A percentile compares a stretch with the other conserved stretches of the same genome.
phyloP scores from a whole-genome alignment of 2,888 invertebrate species.

The Harpalus rufipes region DNA sequence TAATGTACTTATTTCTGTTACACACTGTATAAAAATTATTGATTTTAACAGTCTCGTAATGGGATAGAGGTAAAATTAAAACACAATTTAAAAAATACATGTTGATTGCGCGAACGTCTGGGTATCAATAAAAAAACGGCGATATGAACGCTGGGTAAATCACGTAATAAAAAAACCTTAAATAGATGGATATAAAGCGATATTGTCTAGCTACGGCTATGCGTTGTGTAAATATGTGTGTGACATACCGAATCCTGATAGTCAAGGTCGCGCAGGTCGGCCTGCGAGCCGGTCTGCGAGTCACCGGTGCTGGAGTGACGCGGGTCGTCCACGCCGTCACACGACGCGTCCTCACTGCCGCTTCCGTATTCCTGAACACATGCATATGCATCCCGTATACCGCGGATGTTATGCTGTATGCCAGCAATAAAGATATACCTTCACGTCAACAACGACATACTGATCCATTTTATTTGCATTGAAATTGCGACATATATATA shows the following conservation, averaged over 20 bases:
- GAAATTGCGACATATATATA: no score
- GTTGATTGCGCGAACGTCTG: no score
- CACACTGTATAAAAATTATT: no score
- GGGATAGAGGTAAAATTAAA: no score
- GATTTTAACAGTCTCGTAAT: no score
- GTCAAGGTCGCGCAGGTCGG: slow-evolving; percentile 79
- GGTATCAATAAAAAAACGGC: no score
- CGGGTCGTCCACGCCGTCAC: slow-evolving; percentile 72
- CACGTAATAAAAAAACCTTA: no score
- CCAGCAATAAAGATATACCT: not conserved
- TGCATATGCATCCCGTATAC: not conserved
- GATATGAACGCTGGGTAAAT: no score
- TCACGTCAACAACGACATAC: slow-evolving; percentile 1
- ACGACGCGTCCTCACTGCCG: slow-evolving; percentile 73
- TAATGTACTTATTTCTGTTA: no score
- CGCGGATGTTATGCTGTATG: not conserved
- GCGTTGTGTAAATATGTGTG: not conserved
- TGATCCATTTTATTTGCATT: no score
- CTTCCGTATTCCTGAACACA: slow-evolving; percentile 82
- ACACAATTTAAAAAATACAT: no score
- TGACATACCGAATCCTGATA: slow-evolving; percentile 82
- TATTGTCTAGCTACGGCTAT: not conserved
- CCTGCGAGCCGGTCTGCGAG: slow-evolving; percentile 84
- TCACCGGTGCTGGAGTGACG: slow-evolving; percentile 86
- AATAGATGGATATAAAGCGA: no score